These are phyloP conservation scores for Heliconius erato DNA, from an alignment of 2,888 invertebrate species.

Conservation along the genomic window DNA sequence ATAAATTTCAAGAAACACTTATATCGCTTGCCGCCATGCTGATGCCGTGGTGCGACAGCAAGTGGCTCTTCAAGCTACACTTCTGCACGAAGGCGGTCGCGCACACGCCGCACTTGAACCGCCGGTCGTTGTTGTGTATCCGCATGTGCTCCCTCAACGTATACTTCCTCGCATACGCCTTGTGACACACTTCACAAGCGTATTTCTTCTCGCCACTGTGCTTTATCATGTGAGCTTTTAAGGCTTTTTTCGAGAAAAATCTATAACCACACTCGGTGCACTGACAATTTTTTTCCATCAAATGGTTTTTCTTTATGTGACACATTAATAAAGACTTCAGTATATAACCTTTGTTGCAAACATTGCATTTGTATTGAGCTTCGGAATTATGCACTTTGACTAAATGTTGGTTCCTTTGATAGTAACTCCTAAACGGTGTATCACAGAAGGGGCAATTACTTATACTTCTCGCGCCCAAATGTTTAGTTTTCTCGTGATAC, in stretches of 20 bases:
- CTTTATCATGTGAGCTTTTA: conserved; percentile 82
- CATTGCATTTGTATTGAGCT: conserved; percentile 77
- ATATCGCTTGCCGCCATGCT: conserved; percentile 73
- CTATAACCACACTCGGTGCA: conserved; percentile 82
- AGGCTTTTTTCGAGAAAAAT: conserved; percentile 83
- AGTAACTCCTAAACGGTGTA: conserved; percentile 74
- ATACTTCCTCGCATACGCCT: conserved; percentile 76
- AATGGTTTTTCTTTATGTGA: conserved; percentile 78
- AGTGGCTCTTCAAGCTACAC: conserved; percentile 75
- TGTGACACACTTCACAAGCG: conserved; percentile 72
- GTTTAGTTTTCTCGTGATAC: conserved; percentile 77
- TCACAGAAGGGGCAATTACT: conserved; percentile 77
- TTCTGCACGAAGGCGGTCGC: conserved; percentile 74
- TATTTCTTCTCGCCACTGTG: conserved; percentile 79
- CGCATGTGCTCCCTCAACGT: conserved; percentile 74
- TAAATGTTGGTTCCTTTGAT: conserved; percentile 76
- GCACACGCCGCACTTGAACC: conserved; percentile 74
- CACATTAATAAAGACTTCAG: conserved; percentile 74
- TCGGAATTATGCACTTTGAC: conserved; percentile 77
- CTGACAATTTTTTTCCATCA: conserved; percentile 80
- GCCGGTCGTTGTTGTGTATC: conserved; percentile 76
- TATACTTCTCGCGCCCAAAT: conserved; percentile 72
- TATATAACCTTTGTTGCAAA: conserved; percentile 71
- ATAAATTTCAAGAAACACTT: conserved; percentile 3
- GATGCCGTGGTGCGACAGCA: conserved; percentile 75